Evolutionary conservation across 2,888 invertebrate species (phyloP).

Genomic region (Digitonthophagus gazella): DNA sequence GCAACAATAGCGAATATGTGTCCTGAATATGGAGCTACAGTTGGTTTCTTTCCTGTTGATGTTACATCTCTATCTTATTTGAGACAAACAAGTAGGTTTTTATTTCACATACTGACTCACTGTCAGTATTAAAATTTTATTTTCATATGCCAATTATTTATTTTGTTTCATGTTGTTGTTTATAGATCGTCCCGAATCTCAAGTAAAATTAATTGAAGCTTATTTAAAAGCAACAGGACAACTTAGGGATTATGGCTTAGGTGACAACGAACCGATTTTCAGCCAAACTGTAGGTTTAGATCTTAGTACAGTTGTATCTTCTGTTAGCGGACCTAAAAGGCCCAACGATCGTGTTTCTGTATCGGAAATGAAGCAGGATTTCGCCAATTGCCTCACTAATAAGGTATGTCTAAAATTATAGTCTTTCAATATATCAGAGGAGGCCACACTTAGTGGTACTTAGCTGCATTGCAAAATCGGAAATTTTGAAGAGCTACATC

Average conservation of each 20-base stretch:
- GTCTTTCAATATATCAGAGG: no score
- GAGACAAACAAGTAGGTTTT: slow-evolving; percentile 70
- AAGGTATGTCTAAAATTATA: slow-evolving; percentile 74
- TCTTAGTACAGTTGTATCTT: slow-evolving; percentile 84
- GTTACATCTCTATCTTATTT: slow-evolving; percentile 77
- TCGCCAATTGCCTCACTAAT: slow-evolving; percentile 76
- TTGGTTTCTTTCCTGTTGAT: slow-evolving; percentile 94
- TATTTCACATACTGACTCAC: neutral
- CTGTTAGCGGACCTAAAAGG: slow-evolving; percentile 94
- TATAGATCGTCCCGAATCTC: slow-evolving; percentile 77
- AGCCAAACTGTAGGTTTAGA: slow-evolving; percentile 86
- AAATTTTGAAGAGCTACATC: no score
- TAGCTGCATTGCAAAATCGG: no score
- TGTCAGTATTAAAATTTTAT: slow-evolving; percentile 9
- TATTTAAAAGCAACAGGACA: slow-evolving; percentile 81
- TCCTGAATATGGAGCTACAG: slow-evolving; percentile 96
- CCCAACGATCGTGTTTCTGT: slow-evolving; percentile 96
- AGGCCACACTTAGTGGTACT: no score
- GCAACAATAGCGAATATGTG: slow-evolving; percentile 99
- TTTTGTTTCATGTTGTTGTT: no score
- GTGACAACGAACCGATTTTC: slow-evolving; percentile 77
- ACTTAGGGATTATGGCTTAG: slow-evolving; percentile 77
- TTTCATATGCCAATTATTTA: no score
- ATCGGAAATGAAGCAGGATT: slow-evolving; percentile 86
- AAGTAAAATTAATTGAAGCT: slow-evolving; percentile 72